Evolutionary conservation across 1,140 invertebrate genomes (phyloP).

Genomic region (Cotesia chilonis): DNA sequence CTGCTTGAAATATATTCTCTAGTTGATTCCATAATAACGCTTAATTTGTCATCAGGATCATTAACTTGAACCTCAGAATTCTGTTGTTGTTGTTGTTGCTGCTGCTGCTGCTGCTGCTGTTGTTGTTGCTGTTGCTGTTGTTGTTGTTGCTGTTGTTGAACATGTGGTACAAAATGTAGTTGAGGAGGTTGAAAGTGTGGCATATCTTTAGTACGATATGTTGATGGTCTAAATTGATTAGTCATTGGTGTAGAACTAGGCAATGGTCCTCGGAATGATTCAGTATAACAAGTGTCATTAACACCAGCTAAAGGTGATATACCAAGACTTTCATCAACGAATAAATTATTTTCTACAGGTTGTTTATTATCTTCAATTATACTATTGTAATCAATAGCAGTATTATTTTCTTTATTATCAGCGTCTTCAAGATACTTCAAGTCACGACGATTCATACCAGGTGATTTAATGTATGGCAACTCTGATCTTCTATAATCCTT

Average conservation of each 20-base stretch:
- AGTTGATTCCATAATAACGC: conserved; percentile 58
- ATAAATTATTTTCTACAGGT: conserved; percentile 48
- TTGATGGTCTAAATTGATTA: conserved; percentile 52
- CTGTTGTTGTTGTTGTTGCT: conserved; percentile 23
- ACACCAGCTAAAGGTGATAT: conserved; percentile 48
- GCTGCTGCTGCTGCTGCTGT: conserved; percentile 25
- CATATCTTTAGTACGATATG: conserved; percentile 48
- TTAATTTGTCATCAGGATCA: conserved; percentile 56
- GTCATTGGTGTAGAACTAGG: conserved; percentile 57
- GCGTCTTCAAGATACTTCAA: conserved; percentile 58
- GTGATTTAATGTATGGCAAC: conserved; percentile 59
- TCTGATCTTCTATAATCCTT: conserved; percentile 57
- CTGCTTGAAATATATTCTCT: conserved; percentile 60
- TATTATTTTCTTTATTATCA: conserved; percentile 59
- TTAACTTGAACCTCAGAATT: background rate
- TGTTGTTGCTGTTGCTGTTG: conserved; percentile 14
- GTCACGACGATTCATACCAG: conserved; percentile 58
- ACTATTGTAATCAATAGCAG: conserved; percentile 51
- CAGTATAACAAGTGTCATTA: conserved; percentile 56
- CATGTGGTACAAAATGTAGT: conserved; percentile 39
- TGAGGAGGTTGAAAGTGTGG: conserved; percentile 40
- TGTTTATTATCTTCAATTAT: conserved; percentile 47
- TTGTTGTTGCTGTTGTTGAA: conserved; percentile 24
- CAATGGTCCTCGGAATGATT: conserved; percentile 52
- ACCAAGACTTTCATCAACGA: conserved; percentile 56